Conservation (phyloP, 2,888 invertebrate species). For the Lasiommata megera region DNA sequence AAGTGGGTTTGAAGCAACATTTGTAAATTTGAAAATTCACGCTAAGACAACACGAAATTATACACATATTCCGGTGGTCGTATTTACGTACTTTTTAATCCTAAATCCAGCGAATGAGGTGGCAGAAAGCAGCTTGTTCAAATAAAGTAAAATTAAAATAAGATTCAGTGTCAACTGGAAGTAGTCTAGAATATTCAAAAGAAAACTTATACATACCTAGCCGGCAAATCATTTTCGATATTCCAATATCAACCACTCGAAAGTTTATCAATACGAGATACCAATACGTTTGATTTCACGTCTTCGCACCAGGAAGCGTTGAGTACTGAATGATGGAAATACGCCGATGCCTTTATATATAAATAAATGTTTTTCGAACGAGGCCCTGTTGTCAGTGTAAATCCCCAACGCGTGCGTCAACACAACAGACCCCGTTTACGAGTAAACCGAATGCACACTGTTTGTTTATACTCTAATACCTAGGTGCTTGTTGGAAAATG, state of each 20-base stretch:
- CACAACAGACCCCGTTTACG: slow-evolving; percentile 17
- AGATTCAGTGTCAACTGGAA: no score
- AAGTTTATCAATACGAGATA: slow-evolving; percentile 6
- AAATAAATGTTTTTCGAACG: slow-evolving; percentile 21
- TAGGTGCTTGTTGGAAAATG: not conserved
- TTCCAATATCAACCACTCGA: slow-evolving; percentile 8
- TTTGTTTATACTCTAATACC: slow-evolving; percentile 5
- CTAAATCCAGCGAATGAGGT: no score
- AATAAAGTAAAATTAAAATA: no score
- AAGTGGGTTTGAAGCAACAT: no score
- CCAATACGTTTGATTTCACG: not conserved
- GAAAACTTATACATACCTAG: slow-evolving; percentile 21
- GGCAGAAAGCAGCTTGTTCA: no score
- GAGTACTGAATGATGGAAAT: slow-evolving; percentile 16
- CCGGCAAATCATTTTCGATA: slow-evolving; percentile 23
- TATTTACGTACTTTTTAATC: no score
- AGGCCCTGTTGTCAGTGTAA: slow-evolving; percentile 23
- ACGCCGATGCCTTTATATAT: slow-evolving; percentile 20
- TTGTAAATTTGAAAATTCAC: no score
- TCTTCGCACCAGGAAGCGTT: slow-evolving; percentile 6
- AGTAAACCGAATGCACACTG: slow-evolving; percentile 3
- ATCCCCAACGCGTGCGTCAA: slow-evolving; percentile 25
- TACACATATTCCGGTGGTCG: no score
- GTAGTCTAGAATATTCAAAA: no score
- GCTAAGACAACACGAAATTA: no score